A percentile compares a stretch with the other conserved stretches of the same genome.
Evolutionary conservation across 1,140 invertebrate genomes (phyloP).

Genomic region (Scaptomyza hsui): DNA sequence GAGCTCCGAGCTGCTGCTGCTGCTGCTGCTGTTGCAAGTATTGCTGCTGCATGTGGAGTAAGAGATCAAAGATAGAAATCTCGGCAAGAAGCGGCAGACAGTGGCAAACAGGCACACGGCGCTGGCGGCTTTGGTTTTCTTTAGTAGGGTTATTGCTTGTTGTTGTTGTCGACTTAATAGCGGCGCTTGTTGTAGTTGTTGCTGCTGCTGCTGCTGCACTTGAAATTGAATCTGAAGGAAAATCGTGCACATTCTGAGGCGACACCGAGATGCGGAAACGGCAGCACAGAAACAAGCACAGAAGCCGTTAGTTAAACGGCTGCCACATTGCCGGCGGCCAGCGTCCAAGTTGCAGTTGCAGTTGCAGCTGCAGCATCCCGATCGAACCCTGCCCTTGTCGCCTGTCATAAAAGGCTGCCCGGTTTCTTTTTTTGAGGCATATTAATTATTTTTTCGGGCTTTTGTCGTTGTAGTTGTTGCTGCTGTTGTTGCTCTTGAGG

Average conservation of each 20-base stretch:
- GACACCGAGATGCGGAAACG: conserved; percentile 80
- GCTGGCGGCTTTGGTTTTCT: conserved; percentile 59
- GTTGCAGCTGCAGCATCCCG: conserved; percentile 48
- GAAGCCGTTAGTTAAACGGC: conserved; percentile 80
- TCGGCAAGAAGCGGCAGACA: conserved; percentile 80
- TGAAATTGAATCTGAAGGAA: conserved; percentile 80
- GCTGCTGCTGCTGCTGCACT: conserved; percentile 66
- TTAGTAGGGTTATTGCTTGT: conserved; percentile 81
- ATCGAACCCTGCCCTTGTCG: conserved; percentile 66
- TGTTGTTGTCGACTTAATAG: conserved; percentile 81
- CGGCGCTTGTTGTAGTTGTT: conserved; percentile 59
- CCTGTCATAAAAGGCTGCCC: conserved; percentile 78
- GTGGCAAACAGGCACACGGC: conserved; percentile 69
- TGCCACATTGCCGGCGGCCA: conserved; percentile 53
- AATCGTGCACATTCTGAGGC: conserved; percentile 81
- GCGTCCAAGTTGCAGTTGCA: conserved; percentile 50
- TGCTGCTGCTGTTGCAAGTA: conserved; percentile 20
- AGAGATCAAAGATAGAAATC: conserved; percentile 82
- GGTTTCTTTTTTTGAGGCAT: conserved; percentile 75
- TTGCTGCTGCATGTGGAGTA: conserved; percentile 70
- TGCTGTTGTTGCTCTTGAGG: conserved; percentile 65
- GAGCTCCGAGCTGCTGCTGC: conserved; percentile 45
- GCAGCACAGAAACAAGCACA: conserved; percentile 81
- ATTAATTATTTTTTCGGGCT: conserved; percentile 77
- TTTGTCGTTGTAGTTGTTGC: conserved; percentile 57